Evolutionary conservation across 2,888 invertebrate species (phyloP), one percentile per base, ranked within the genome.

Genomic region (Bibio marci): DNA sequence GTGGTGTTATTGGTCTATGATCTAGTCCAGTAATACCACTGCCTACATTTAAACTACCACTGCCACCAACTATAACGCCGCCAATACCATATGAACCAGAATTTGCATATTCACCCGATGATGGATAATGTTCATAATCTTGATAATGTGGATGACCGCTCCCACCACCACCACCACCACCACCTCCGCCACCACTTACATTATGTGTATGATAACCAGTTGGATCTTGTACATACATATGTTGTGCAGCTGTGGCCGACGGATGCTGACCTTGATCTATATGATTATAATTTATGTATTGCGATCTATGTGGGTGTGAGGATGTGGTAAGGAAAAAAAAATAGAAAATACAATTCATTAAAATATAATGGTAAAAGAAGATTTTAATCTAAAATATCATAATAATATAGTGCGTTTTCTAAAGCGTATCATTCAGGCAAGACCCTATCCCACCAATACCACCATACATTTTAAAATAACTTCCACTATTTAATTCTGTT

Each of bases 71-170:
- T 43, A 46, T 45, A 30, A 46, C 49, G 30, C 48, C 50, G 34
- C 48, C 42, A 38, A 49, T 46, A 30, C 41, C 52, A 30, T 37
- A 59, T 50, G 42, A 13, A 37, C 37, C 65, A 41, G 64, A 64
- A 36, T 63, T 59, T 22, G 63, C 65, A 50, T 66, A 66, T 35
- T 65, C 62, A 14, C 46, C 46, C 13, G 46, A 45, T 25, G 56
- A 50, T 28, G 67, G 66, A 52, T 69, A 71, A 47, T 68, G 70
- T 47, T 70, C 70, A 52, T 70, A 71, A 49, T 70, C 70, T 50
- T 67, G 67, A 50, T 70, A 71, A 48, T 65, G 66, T 26, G 64
- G 45, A 41, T 50, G 44, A 47, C 42, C 25, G 41, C 47, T 11
- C 44, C 35, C 13, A 5, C 39, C 48, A 35, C 44, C 44, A 38